Base-by-base conservation (phyloP, 2,888 invertebrate genomes). In the Homarus gammarus region DNA sequence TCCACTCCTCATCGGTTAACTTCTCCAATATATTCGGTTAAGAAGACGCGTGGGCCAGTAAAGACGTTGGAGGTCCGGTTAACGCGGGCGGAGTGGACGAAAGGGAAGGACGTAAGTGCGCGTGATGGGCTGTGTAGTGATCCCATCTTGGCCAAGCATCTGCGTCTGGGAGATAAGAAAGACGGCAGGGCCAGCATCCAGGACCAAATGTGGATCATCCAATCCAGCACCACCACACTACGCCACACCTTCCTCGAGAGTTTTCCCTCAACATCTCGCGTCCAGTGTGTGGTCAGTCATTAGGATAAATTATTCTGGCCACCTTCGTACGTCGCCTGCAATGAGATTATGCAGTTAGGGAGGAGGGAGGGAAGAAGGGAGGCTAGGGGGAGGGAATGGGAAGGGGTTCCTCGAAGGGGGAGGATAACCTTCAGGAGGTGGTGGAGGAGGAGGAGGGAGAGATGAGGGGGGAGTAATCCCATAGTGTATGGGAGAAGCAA, bases 311-410 rank as follows among this genome's bases (percentile, higher is more conserved):
- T 79, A 79, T 79, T 79, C 79, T 79, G 79, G 22, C 61, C 61
- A 61, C 61, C 79, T 79, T 79, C 79, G 79, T 31, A 79, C 61
- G 79, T 61, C 79, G 79, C 79, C 61, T 27, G 79, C 79, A 79
- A 79, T 61, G 79, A 79, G 79, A 79, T 79, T 79, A 79, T 61
- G 79, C 79, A 79, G 79, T 38, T 31, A 78, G 56, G 78, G 51
- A 51, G 49, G 78, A 51, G 15, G 49, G 51, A 56, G 56, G 15
- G 78, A 51, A 31, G 51, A 12, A 36, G 38, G 78, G 56, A 5
- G 33, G 31, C 33, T 12, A 31, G 10, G 56, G 18, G 56, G 64
- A 27, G 64, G 64, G 8, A 33, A 72, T 5, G 31, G 44, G 44
- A 12, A 12, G 44, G 75, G 44, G 75, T 77, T 77, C 49, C 31